A percentile compares a stretch with the other conserved stretches of the same genome.
Evolutionary conservation across 1,140 invertebrate genomes (phyloP).

Genomic region (Aphaenogaster ashmeadi): DNA sequence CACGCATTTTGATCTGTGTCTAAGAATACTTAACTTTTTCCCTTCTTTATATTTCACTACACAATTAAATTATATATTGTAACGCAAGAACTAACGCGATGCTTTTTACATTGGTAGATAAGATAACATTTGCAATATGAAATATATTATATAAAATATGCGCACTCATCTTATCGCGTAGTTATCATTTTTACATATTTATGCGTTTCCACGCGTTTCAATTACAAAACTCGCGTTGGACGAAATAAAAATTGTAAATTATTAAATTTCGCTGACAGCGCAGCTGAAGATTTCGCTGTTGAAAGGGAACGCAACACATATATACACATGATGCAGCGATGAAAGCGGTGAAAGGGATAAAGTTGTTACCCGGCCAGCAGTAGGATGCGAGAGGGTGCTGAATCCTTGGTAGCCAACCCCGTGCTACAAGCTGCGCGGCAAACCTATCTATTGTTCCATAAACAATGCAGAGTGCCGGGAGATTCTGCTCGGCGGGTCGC

Average conservation of each 20-base stretch:
- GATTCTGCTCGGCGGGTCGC: constrained; percentile 65
- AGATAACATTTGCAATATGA: neutral
- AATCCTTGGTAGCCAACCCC: constrained; percentile 66
- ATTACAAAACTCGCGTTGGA: neutral
- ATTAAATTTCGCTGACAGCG: constrained; percentile 33
- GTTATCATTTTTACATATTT: constrained; percentile 13
- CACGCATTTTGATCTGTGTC: constrained; percentile 19
- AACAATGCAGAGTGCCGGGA: constrained; percentile 75
- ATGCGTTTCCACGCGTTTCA: constrained; percentile 2
- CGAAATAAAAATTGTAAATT: constrained; percentile 18
- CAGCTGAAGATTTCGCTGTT: constrained; percentile 44
- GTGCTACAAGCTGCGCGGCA: constrained; percentile 67
- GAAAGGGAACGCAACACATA: constrained; percentile 42
- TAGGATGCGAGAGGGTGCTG: constrained; percentile 35
- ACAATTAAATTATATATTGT: neutral
- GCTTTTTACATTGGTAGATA: neutral
- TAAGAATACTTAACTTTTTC: neutral
- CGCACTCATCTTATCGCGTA: neutral
- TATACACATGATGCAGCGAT: constrained; percentile 14
- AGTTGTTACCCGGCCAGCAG: constrained; percentile 49
- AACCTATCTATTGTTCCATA: constrained; percentile 78
- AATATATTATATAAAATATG: neutral
- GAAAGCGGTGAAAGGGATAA: constrained; percentile 65
- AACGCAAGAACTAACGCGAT: neutral
- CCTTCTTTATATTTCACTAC: neutral